Evolutionary conservation across 2,888 invertebrate genomes (phyloP).

Genomic region (Beris morrisii): DNA sequence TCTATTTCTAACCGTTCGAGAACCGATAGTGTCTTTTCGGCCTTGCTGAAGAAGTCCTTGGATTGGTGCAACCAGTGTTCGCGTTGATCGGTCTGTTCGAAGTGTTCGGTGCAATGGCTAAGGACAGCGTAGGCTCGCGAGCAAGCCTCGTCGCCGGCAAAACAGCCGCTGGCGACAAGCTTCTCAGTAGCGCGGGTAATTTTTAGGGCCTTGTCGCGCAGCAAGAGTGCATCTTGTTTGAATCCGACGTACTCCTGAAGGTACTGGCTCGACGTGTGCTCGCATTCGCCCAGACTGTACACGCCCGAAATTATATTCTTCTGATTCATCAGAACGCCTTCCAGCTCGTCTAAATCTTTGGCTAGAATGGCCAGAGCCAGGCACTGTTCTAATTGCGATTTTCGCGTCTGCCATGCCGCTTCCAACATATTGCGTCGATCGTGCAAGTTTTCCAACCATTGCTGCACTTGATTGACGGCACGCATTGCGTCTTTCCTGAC

Average conservation of each 20-base stretch:
- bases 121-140: slow-evolving; percentile 68
- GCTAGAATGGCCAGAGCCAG: slow-evolving; percentile 73
- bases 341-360: slow-evolving; percentile 68
- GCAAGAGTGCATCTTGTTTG: slow-evolving; percentile 69
- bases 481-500: slow-evolving; percentile 60
- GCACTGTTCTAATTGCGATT: slow-evolving; percentile 77
- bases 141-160: slow-evolving; percentile 69
- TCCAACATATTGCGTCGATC: slow-evolving; percentile 74
- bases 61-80: slow-evolving; percentile 68
- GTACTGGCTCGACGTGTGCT: slow-evolving; percentile 67
- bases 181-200: slow-evolving; percentile 78
- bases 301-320: slow-evolving; percentile 61
- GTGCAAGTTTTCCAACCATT: slow-evolving; percentile 75
- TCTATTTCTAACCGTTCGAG: slow-evolving; percentile 76
- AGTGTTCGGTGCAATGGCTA: slow-evolving; percentile 68
- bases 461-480: slow-evolving; percentile 68
- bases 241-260: slow-evolving; percentile 70
- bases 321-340: slow-evolving; percentile 62
- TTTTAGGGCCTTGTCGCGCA: slow-evolving; percentile 75
- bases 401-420: slow-evolving; percentile 67
- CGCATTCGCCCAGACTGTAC: slow-evolving; percentile 66
- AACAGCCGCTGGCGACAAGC: slow-evolving; percentile 69
- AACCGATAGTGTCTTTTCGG: slow-evolving; percentile 71
- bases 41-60: slow-evolving; percentile 71
- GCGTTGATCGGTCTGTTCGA: slow-evolving; percentile 70